These are phyloP conservation scores for Peromyscus nudipes DNA, from an alignment of 2,797 vertebrate genomes.

Conservation along the genomic window DNA sequence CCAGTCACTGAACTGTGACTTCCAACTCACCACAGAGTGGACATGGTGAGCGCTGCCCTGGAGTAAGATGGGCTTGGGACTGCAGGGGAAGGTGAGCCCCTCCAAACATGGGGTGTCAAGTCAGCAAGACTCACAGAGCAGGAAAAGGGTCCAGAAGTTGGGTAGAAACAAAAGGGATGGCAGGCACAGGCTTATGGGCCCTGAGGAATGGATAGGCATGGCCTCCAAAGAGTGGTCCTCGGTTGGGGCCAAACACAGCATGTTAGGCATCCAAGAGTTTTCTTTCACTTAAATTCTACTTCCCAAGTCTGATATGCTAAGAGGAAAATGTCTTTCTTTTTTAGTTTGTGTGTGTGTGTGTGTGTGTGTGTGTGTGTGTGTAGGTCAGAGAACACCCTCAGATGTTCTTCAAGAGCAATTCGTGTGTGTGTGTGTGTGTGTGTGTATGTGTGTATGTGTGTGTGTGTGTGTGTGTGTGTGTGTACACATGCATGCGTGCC, in stretches of 20 bases:
- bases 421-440: not conserved
- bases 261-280: not conserved
- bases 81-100: not conserved
- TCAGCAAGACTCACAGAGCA: not conserved
- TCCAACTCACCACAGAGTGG: not conserved
- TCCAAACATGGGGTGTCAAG: not conserved
- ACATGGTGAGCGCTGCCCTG: not conserved
- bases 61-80: not conserved
- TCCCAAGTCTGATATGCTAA: not conserved
- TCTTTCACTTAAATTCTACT: not conserved
- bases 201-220: accelerated
- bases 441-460: not conserved
- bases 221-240: accelerated
- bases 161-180: too few relatives aligned
- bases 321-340: not conserved
- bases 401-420: not conserved
- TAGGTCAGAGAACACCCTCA: not conserved
- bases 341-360: not conserved
- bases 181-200: accelerated
- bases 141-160: not conserved
- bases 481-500: not conserved
- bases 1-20: not conserved
- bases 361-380: not conserved
- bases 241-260: not conserved
- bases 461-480: not conserved